A percentile compares a stretch with the other conserved stretches of the same genome.
phyloP scores from a whole-genome alignment of 2,888 invertebrate genomes.

The Polymixis flavicincta region DNA sequence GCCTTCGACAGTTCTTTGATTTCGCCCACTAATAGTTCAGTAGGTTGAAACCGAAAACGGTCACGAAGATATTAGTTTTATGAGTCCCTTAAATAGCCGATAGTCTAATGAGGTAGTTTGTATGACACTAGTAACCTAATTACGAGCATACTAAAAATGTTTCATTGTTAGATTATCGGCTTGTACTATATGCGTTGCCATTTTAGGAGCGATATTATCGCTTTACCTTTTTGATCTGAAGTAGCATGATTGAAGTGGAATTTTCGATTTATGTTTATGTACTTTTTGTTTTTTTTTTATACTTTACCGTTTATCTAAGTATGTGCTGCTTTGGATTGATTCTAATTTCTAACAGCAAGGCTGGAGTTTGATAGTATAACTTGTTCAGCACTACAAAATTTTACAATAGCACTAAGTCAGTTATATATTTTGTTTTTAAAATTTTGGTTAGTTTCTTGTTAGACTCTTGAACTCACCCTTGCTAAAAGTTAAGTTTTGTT shows the following conservation, averaged over 20 bases:
- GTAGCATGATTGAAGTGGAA: slow-evolving; percentile 54
- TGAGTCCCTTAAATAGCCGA: slow-evolving; percentile 70
- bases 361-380: slow-evolving; percentile 83
- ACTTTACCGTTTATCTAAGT: neutral
- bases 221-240: slow-evolving; percentile 47
- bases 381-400: slow-evolving; percentile 7
- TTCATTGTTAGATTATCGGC: slow-evolving; percentile 68
- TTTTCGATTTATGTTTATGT: slow-evolving; percentile 16
- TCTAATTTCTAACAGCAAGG: slow-evolving; percentile 56
- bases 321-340: slow-evolving; percentile 48
- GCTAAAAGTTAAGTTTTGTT: slow-evolving; percentile 63
- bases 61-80: slow-evolving; percentile 67
- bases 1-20: slow-evolving; percentile 56
- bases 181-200: slow-evolving; percentile 80
- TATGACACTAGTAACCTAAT: slow-evolving; percentile 68
- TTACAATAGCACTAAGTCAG: slow-evolving; percentile 1
- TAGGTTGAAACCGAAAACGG: slow-evolving; percentile 64
- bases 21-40: slow-evolving; percentile 66
- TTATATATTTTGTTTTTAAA: neutral
- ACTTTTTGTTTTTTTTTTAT: slow-evolving; percentile 21
- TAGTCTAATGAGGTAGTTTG: slow-evolving; percentile 73
- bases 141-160: slow-evolving; percentile 51
- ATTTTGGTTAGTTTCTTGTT: slow-evolving; percentile 67
- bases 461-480: slow-evolving; percentile 84
- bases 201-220: slow-evolving; percentile 70